A percentile compares a stretch with the other conserved stretches of the same genome.
Conservation (phyloP, 2,113 vertebrate species). For the Cynocephalus volans region DNA sequence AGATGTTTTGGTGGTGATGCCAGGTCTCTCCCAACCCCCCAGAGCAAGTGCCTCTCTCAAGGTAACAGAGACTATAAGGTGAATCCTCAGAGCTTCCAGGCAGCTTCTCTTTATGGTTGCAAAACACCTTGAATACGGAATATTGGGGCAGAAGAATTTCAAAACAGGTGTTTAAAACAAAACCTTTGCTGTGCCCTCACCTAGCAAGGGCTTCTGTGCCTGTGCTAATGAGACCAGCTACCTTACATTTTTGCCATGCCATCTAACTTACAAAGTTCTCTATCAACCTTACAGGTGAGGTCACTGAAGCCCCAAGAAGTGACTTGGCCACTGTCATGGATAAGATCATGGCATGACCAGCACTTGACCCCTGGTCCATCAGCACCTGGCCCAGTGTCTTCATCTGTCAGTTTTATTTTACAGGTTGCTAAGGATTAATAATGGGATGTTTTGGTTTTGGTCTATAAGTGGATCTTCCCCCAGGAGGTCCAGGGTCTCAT, state of each 20-base stretch:
- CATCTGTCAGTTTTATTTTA: not conserved
- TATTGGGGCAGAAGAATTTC: not conserved
- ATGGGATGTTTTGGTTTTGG: constrained; percentile 70
- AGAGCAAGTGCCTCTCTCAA: not conserved
- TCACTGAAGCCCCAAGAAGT: not conserved
- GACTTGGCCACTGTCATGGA: not conserved
- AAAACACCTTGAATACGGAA: not conserved
- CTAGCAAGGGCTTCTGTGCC: not conserved
- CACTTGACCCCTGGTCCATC: not conserved
- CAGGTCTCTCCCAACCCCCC: not conserved
- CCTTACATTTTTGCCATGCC: not conserved
- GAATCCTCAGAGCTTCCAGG: not conserved
- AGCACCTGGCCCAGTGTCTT: not conserved
- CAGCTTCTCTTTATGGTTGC: constrained; percentile 45
- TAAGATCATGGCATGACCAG: not conserved
- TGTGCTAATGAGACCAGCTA: not conserved
- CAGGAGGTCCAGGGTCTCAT: rapidly evolving
- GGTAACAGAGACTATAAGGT: not conserved
- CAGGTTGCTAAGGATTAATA: constrained; percentile 52
- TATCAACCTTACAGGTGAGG: not conserved
- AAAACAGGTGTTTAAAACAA: not conserved
- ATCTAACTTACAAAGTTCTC: too few species aligned
- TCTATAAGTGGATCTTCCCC: constrained; percentile 37
- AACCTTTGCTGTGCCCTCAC: not conserved
- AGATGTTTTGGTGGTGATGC: not conserved